Evolutionary conservation across 2,797 vertebrate genomes (phyloP).

Genomic region (Syngnathus acus): DNA sequence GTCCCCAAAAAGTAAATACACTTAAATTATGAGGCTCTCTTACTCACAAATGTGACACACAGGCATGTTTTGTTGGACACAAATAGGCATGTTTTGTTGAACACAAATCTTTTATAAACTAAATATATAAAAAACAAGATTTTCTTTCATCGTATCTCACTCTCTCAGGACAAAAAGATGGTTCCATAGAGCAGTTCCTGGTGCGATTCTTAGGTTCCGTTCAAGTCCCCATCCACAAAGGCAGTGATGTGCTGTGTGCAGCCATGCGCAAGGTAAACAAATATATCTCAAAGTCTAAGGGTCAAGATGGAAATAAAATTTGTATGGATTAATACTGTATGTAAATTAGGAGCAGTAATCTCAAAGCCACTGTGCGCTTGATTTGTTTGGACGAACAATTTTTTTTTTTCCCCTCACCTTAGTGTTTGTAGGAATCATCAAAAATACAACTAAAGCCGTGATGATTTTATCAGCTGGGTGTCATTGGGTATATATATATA

Average conservation of each 20-base stretch:
- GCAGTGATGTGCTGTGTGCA: conserved; percentile 86
- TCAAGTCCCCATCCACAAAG: conserved; percentile 90
- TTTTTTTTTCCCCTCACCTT: too few species aligned
- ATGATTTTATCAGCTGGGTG: too few species aligned
- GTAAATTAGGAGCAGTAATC: background rate
- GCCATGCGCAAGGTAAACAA: conserved; percentile 91
- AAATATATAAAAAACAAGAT: background rate
- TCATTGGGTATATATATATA: too few species aligned
- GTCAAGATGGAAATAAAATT: background rate
- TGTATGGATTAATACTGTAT: background rate
- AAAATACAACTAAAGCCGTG: too few species aligned
- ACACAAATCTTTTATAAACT: too few species aligned
- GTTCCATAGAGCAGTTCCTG: conserved; percentile 79
- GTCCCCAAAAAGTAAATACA: background rate
- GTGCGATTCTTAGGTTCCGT: conserved; percentile 91
- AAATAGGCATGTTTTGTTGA: too few species aligned
- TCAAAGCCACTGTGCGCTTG: too few species aligned
- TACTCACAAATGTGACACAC: too few species aligned
- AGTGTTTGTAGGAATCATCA: too few species aligned
- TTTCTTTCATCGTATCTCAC: background rate
- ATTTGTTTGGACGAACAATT: too few species aligned
- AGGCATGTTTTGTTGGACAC: too few species aligned
- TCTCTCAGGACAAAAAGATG: conserved; percentile 47
- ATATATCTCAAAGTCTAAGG: background rate
- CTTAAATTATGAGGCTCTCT: too few species aligned